Base-by-base conservation (phyloP, 2,113 vertebrate genomes). In the Bucco capensis region DNA sequence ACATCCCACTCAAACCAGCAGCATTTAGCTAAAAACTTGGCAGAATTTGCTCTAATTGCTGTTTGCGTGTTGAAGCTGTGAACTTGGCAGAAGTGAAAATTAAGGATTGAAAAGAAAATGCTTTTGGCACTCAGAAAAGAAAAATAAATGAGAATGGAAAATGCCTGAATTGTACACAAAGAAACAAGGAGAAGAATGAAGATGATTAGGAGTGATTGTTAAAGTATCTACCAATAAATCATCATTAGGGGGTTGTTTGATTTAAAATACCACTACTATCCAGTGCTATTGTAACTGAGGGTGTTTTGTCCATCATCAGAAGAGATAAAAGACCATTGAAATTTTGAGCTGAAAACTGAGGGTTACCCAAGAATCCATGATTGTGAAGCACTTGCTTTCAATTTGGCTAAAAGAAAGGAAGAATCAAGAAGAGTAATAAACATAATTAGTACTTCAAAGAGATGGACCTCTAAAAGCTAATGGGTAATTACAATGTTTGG, bases 311-410 rank as follows among this genome's bases (percentile, higher is more conserved):
- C 53, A 71, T 78, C 24, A 67, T 47, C 30, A 24, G 38, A 72
- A 64, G 28, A 92, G 27, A 77, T 38, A 83, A 77, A 83, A 23
- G 40, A 46, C 25, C 7, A 24, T 47, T 93, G 93, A 60, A 84
- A 71, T 83, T 94, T 83, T 90, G 65, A 93, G 65, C n/a, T 90
- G 61, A 30, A 92, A 89, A 92, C 19, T 47, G 33, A 81, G 71
- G n/a, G 33, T 72, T 86, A 60, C 17, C 15, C 67, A 78, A 56
- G 28, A 58, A 82, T 44, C 35, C 1, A 0, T 38, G 28, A 84
- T 49, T 75, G n/a, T 84, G 74, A 69, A 44, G 38, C 24, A 53
- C 57, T 73, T 65, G 19, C 3, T 50, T 91, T 82, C 71, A 84
- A 50, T 61, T 61, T 19, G 5, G 30, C 60, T 46, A 83, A 82